phyloP scores from a whole-genome alignment of 2,797 vertebrate genomes.

The Molossus molossus region DNA sequence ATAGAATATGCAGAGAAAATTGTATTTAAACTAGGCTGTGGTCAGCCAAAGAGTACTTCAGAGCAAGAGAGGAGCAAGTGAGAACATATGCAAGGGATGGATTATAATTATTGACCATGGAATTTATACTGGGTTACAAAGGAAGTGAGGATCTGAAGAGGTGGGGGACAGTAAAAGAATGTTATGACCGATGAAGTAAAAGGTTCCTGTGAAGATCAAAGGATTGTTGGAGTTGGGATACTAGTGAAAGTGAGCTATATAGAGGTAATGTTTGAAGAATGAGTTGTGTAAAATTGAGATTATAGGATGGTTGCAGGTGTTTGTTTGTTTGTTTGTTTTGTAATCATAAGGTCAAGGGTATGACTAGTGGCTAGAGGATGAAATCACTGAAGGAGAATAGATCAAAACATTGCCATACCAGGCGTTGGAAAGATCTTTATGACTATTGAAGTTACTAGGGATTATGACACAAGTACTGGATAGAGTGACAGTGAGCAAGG shows the following conservation, averaged over 20 bases:
- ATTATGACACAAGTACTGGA: background rate
- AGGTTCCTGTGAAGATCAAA: constrained; percentile 4
- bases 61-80: constrained; percentile 26
- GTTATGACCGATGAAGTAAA: background rate
- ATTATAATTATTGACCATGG: background rate
- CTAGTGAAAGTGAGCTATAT: constrained; percentile 15
- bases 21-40: background rate
- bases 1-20: background rate
- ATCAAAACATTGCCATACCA: constrained; percentile 10
- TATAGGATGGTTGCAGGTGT: background rate
- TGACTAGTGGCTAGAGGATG: background rate
- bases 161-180: background rate
- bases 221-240: background rate
- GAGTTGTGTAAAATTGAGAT: constrained; percentile 45
- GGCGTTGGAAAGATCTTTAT: background rate
- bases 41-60: background rate
- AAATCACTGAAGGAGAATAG: constrained; percentile 17
- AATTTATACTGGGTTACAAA: constrained; percentile 1
- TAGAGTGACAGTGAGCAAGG: background rate
- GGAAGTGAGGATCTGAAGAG: background rate
- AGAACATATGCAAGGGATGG: background rate
- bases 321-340: constrained; percentile 5
- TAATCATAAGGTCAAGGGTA: background rate
- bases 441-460: background rate
- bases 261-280: constrained; percentile 17